phyloP scores from a whole-genome alignment of 2,888 invertebrate species.

The Drosophila suboccidentalis region DNA sequence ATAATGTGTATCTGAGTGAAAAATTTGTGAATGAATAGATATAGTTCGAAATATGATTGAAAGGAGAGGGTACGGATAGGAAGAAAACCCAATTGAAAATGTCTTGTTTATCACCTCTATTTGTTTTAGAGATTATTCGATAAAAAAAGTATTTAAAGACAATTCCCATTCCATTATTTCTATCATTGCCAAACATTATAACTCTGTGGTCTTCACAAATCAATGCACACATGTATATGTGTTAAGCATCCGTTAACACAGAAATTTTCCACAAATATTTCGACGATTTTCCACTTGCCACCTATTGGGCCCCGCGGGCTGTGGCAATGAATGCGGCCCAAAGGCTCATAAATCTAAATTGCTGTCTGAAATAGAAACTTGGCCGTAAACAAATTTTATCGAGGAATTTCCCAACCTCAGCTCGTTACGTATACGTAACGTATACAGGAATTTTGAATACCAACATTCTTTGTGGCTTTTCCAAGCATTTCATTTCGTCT shows the following conservation, averaged over 20 bases:
- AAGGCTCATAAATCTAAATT: conserved; percentile 47
- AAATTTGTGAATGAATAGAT: conserved; percentile 26
- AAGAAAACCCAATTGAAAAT: not conserved
- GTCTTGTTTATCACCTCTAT: no score
- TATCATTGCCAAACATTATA: conserved; percentile 3
- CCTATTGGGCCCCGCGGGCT: not conserved
- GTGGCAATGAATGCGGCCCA: conserved; percentile 12
- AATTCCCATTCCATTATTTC: conserved; percentile 6
- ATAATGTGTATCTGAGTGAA: not conserved
- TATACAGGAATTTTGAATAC: conserved; percentile 19
- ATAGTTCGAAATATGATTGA: not conserved
- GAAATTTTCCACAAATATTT: conserved; percentile 51
- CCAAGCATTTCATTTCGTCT: conserved; percentile 39
- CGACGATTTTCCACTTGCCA: conserved; percentile 32
- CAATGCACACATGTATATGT: not conserved
- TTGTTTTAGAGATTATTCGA: no score
- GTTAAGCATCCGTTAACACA: conserved; percentile 6
- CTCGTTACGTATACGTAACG: conserved; percentile 24
- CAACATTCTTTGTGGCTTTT: conserved; percentile 50
- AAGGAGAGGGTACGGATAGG: not conserved
- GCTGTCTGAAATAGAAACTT: conserved; percentile 23
- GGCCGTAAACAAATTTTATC: conserved; percentile 46
- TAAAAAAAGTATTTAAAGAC: no score
- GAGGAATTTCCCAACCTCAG: conserved; percentile 49
- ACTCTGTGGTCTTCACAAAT: conserved; percentile 13